phyloP scores from a whole-genome alignment of 2,113 vertebrate species.

The Apteryx mantelli region DNA sequence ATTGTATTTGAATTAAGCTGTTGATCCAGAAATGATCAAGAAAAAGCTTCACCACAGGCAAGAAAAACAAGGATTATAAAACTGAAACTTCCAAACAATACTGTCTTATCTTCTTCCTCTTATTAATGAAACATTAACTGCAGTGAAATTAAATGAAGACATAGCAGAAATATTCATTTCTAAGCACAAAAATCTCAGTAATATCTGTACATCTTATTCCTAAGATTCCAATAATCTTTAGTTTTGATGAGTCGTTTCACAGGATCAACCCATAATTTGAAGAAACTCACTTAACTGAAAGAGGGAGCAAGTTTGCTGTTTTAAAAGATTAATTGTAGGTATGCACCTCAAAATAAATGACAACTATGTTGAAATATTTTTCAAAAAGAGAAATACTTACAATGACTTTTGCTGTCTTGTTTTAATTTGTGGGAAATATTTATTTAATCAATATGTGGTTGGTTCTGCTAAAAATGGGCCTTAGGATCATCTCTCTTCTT shows the following conservation, averaged over 20 bases:
- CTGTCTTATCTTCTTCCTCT: not conserved
- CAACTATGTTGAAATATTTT: not conserved
- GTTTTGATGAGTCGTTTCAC: not conserved
- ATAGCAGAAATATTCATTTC: not conserved
- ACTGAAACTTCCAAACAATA: not conserved
- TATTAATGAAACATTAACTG: not conserved
- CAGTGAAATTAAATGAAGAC: constrained; percentile 39
- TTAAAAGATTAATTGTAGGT: not conserved
- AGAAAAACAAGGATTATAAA: constrained; percentile 24
- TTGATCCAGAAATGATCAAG: not conserved
- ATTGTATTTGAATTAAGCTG: not conserved
- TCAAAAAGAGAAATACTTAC: not conserved
- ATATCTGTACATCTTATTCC: not conserved
- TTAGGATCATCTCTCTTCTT: not conserved
- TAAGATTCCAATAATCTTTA: not conserved
- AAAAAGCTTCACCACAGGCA: not conserved
- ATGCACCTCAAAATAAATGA: not conserved
- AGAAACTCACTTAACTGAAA: not conserved
- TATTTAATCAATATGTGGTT: not conserved
- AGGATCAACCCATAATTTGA: not conserved
- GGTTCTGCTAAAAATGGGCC: not conserved
- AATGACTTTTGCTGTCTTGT: not conserved
- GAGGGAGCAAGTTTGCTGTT: not conserved
- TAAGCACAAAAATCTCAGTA: not conserved
- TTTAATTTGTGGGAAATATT: not conserved